These are phyloP conservation scores for Antheraea assamensis DNA, from an alignment of 2,888 invertebrate species.

Conservation along the genomic window DNA sequence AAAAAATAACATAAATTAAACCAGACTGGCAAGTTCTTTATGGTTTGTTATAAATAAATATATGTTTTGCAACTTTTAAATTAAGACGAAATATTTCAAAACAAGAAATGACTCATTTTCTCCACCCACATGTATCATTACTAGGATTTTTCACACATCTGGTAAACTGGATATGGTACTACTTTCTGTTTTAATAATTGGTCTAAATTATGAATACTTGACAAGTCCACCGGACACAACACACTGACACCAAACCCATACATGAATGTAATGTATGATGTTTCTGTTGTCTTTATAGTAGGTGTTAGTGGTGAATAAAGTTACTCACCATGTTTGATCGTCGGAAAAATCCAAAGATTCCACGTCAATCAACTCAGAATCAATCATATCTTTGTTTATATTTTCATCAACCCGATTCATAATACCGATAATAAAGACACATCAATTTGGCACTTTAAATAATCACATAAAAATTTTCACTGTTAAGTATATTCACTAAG, in stretches of 20 bases:
- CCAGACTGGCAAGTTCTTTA: background rate
- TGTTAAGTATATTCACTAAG: conserved; percentile 66
- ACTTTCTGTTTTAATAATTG: conserved; percentile 29
- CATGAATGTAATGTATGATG: background rate
- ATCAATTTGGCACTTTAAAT: conserved; percentile 78
- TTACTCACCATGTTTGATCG: conserved; percentile 83
- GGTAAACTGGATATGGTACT: conserved; percentile 28
- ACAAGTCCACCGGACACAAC: conserved; percentile 22
- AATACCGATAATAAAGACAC: conserved; percentile 64
- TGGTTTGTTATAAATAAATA: background rate
- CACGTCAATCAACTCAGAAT: conserved; percentile 82
- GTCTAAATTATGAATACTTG: conserved; percentile 25
- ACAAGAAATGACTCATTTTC: conserved; percentile 10
- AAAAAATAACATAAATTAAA: background rate
- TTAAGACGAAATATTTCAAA: background rate
- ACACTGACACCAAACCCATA: conserved; percentile 17
- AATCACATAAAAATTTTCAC: conserved; percentile 67
- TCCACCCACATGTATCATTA: conserved; percentile 6
- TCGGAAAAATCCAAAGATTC: conserved; percentile 79
- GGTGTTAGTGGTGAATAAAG: conserved; percentile 12
- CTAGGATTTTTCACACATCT: conserved; percentile 16
- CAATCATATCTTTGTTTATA: conserved; percentile 82
- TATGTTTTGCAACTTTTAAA: background rate
- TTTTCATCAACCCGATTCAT: conserved; percentile 79
- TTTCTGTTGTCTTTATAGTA: background rate